Evolutionary conservation across 2,888 invertebrate species (phyloP).

Genomic region (Drosophila melanosoma): DNA sequence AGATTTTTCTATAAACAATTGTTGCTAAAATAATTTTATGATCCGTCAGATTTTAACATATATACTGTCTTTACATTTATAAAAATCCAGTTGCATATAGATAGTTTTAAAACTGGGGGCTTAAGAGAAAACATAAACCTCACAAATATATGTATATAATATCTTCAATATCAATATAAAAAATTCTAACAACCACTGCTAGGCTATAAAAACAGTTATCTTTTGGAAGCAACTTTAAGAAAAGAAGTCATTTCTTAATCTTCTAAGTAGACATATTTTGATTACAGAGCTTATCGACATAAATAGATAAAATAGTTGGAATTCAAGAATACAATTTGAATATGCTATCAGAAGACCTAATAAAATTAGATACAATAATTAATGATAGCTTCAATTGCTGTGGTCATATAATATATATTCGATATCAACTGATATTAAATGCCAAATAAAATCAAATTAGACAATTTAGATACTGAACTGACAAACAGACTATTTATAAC

Average conservation of each 20-base stretch:
- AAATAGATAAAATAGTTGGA: not conserved
- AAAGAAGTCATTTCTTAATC: not conserved
- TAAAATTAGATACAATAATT: not conserved
- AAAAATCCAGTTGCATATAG: not conserved
- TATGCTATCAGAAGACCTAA: not conserved
- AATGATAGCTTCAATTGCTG: not conserved
- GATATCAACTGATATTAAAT: constrained; percentile 25
- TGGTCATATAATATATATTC: not conserved
- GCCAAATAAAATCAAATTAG: constrained; percentile 52
- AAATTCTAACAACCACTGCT: too few relatives aligned
- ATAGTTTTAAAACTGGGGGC: not conserved
- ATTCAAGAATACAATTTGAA: not conserved
- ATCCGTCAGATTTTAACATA: not conserved
- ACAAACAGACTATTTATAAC: constrained; percentile 1
- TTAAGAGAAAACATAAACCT: too few relatives aligned
- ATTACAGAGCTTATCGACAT: not conserved
- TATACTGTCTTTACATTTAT: not conserved
- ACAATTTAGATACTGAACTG: constrained; percentile 45
- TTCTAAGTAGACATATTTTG: not conserved
- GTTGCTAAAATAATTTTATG: not conserved
- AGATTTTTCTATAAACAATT: not conserved
- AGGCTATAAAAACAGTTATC: not conserved
- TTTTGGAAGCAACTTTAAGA: not conserved
- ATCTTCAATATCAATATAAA: too few relatives aligned
- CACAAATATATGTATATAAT: too few relatives aligned